These are phyloP conservation scores for Drosophila trapezifrons DNA, from an alignment of 1,140 invertebrate genomes.

Conservation along the genomic window DNA sequence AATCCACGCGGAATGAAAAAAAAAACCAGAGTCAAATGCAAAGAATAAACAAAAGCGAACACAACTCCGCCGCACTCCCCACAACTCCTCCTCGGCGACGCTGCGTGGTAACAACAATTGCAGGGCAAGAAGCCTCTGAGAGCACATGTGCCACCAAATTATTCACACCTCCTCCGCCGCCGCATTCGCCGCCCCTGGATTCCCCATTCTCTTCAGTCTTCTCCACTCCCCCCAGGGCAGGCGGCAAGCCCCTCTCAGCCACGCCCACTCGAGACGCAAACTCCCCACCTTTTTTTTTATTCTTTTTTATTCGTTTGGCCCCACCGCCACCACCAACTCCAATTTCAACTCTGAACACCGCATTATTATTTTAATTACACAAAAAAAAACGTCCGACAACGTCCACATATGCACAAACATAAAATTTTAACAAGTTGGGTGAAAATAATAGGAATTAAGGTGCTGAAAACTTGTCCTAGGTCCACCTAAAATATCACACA, in stretches of 20 bases:
- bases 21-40: conserved; percentile 50
- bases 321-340: conserved; percentile 20
- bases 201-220: neutral
- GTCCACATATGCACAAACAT: conserved; percentile 19
- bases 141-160: conserved; percentile 72
- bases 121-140: conserved; percentile 41
- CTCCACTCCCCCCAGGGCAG: neutral
- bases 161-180: conserved; percentile 63
- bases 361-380: conserved; percentile 80
- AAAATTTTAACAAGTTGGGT: conserved; percentile 2
- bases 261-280: conserved; percentile 68
- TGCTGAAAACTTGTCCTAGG: neutral
- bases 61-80: neutral
- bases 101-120: conserved; percentile 52
- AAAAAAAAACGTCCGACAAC: conserved; percentile 35
- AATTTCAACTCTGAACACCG: conserved; percentile 46
- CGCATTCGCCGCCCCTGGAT: neutral
- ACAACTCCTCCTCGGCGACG: conserved; percentile 10
- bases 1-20: conserved; percentile 27
- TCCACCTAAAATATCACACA: too few relatives aligned
- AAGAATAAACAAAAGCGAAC: conserved; percentile 51
- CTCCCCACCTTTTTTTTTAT: conserved; percentile 4
- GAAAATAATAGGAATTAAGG: conserved; percentile 9
- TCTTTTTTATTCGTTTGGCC: neutral
- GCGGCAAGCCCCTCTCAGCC: conserved; percentile 6